Evolutionary conservation across 2,888 invertebrate species (phyloP).

Genomic region (Coleophora flavipennella): DNA sequence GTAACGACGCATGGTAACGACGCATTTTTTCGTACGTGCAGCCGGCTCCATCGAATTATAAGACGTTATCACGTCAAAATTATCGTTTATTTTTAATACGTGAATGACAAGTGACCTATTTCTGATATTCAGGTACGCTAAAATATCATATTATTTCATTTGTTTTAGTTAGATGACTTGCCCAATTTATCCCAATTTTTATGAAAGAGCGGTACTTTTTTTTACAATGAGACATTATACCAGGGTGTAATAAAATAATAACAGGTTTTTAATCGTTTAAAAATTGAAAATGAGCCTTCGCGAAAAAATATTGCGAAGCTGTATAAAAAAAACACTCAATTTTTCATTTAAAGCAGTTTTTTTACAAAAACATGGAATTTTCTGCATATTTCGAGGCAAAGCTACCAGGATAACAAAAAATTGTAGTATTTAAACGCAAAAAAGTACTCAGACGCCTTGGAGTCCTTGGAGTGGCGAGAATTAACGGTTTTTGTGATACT

Average conservation of each 20-base stretch:
- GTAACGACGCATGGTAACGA: no score
- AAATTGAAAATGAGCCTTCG: slow-evolving; percentile 11
- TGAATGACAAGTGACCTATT: no score
- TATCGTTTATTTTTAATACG: no score
- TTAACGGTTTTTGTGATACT: slow-evolving; percentile 10
- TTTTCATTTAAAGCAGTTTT: slow-evolving; percentile 24
- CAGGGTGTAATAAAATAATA: slow-evolving; percentile 10
- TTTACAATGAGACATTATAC: slow-evolving; percentile 6
- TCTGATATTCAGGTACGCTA: no score
- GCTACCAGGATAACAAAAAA: slow-evolving; percentile 35
- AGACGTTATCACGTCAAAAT: no score
- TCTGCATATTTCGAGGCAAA: slow-evolving; percentile 57
- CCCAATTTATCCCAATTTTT: neutral
- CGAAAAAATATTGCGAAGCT: slow-evolving; percentile 6
- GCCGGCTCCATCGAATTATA: no score
- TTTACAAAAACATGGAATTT: slow-evolving; percentile 58
- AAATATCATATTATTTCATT: no score
- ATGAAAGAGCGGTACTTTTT: slow-evolving; percentile 9
- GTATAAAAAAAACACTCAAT: slow-evolving; percentile 15
- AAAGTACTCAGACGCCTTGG: no score
- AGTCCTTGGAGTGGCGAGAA: neutral
- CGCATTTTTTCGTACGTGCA: no score
- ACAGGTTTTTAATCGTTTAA: slow-evolving; percentile 1
- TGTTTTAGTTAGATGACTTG: no score
- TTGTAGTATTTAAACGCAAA: slow-evolving; percentile 11